A percentile compares a stretch with the other conserved stretches of the same genome.
phyloP scores from a whole-genome alignment of 64 coral and sea anemone genomes.

The Stichodactyla mertensii region DNA sequence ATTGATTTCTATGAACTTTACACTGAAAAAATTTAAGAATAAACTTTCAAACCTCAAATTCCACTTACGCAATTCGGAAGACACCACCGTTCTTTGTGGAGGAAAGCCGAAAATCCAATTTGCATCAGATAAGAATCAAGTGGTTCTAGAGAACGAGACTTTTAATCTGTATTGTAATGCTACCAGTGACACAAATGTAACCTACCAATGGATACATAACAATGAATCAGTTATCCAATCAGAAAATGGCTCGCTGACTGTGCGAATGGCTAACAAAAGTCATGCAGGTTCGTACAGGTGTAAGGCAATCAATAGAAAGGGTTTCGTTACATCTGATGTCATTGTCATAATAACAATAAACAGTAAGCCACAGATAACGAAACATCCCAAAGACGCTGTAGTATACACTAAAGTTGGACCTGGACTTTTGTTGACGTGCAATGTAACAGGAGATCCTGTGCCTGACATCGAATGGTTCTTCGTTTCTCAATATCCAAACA shows the following conservation, averaged over 20 bases:
- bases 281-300: neutral
- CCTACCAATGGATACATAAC: neutral
- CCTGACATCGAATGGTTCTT: constrained; percentile 14
- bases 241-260: neutral
- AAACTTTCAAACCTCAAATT: neutral
- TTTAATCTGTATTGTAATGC: neutral
- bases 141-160: neutral
- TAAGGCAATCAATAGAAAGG: neutral
- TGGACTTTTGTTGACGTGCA: neutral
- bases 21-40: neutral
- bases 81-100: constrained; percentile 6
- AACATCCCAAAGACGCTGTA: neutral
- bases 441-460: neutral
- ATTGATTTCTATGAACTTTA: neutral
- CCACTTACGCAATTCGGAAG: neutral
- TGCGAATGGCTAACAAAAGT: neutral
- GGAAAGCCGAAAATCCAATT: neutral
- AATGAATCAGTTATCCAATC: neutral
- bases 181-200: neutral
- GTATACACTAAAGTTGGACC: neutral
- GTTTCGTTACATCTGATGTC: neutral
- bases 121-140: neutral
- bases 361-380: neutral
- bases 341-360: neutral
- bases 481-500: constrained; percentile 2